Base-by-base conservation (phyloP, 2,888 invertebrate genomes). In the Belgica antarctica region DNA sequence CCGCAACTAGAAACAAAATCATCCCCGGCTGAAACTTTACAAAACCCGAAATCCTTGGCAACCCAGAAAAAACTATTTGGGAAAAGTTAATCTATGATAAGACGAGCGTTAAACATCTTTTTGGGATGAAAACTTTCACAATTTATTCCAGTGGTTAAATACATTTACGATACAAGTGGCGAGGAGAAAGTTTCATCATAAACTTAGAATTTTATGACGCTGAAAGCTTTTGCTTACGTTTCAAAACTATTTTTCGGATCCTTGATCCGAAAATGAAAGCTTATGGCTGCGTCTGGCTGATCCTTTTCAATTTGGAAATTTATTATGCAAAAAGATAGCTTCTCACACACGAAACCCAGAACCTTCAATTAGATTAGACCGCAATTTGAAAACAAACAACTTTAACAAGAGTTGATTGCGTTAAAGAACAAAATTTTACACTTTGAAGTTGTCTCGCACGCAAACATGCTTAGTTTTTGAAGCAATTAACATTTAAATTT, bases 331-430 rank as follows among this genome's bases (percentile, higher is more conserved):
- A 3, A 52, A 17, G 19, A 52, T 17, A 52, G 22, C 22, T 52
- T 52, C 17, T 52, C 4, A 52, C 17, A 52, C 12, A 22, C 10
- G 12, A 4, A 34, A 5, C 41, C 4, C 41, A 41, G 15, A 34
- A 34, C 34, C 41, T 15, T 41, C 41, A 41, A 41, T 41, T 41
- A 10, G 15, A 41, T 41, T 41, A 59, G 22, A 22, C 24, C 22
- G 17, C 8, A 7, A 22, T 52, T 52, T 22, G 2, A 24, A 52
- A 52, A 19, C 59, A 59, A 59, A 27, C 52, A 52, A n/a, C 25
- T 24, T 59, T 27, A 59, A 59, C 22, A 12, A 25, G n/a, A n/a
- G 12, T 27, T 27, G 59, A 59, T 59, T 27, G 25, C 59, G n/a
- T 59, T 27, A 59, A 25, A 59, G 25, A 22, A 5, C 17, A 22